phyloP scores from a whole-genome alignment of 1,140 invertebrate genomes.

The Brachionus sp. region DNA sequence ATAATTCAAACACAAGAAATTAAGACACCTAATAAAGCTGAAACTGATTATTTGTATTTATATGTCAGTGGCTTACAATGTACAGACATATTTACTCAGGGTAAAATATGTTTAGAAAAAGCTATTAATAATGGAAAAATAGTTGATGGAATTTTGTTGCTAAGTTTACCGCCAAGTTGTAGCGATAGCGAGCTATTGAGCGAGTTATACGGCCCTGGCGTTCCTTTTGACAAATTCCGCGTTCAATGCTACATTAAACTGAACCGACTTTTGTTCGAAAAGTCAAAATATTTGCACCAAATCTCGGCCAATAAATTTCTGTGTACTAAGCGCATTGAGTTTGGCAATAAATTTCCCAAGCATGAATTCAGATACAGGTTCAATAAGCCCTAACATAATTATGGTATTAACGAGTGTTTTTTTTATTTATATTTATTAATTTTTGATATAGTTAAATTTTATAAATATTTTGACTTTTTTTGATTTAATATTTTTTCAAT shows the following conservation, averaged over 20 bases:
- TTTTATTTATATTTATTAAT: neutral
- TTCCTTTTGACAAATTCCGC: slow-evolving; percentile 22
- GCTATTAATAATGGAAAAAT: slow-evolving; percentile 16
- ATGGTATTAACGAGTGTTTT: neutral
- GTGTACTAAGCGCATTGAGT: slow-evolving; percentile 27
- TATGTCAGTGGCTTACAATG: neutral
- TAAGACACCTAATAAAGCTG: neutral
- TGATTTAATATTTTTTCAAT: slow-evolving; percentile 7
- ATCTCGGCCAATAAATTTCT: neutral
- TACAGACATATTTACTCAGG: slow-evolving; percentile 24
- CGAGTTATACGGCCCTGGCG: neutral
- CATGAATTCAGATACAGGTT: slow-evolving; percentile 32
- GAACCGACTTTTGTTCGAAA: neutral
- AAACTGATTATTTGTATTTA: slow-evolving; percentile 30
- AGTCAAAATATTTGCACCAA: slow-evolving; percentile 28
- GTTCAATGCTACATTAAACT: slow-evolving; percentile 37
- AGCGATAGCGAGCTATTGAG: slow-evolving; percentile 4
- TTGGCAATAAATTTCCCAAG: slow-evolving; percentile 39
- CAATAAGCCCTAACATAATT: neutral
- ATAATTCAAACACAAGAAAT: neutral
- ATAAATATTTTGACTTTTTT: slow-evolving; percentile 6
- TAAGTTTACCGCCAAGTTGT: neutral
- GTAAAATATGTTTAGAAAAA: slow-evolving; percentile 28
- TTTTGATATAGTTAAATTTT: slow-evolving; percentile 40
- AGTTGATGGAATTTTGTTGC: slow-evolving; percentile 15